Base-by-base conservation (phyloP, 2,797 vertebrate species). In the Sparidentex hasta region DNA sequence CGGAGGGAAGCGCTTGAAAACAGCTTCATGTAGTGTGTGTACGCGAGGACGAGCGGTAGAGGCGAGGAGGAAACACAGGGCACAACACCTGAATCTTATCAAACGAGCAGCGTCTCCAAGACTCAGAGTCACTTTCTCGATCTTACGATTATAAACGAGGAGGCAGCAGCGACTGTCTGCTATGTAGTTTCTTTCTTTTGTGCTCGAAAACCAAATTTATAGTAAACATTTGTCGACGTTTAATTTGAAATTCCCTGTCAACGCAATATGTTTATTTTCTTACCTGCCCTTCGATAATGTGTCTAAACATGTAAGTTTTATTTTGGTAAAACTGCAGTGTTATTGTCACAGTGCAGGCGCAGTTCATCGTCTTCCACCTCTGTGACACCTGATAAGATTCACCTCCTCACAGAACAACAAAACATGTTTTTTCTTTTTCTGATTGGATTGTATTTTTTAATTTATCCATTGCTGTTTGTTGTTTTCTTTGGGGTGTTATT, bases 161-260 rank as follows among this genome's bases (percentile, higher is more conserved):
- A 77, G 64, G 23, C 59, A 1, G 17, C 46, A 20, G 23, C 25
- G 0, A 29, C 38, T 50, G 61, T 50, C 23, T 27, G 14, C 17
- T 0, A 8, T 14, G 27, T 5, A 0, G 17, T 48, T 17, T 2
- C n/a, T 44, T 63, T 23, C 20, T 20, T 46, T 17, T 27, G 57
- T n/a, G 51, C 78, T 82, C 38, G 58, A 4, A 51, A 88, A 85
- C 82, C 83, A 88, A 86, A 89, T 72, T 29, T 23, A 68, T 51
- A 63, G 44, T 82, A 82, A 77, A 65, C n/a, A 86, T 76, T 80
- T 87, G 86, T 87, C 87, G 87, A 80, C 59, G 33, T 70, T 80
- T 41, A 77, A 27, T 33, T 76, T 33, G 23, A 71, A 55, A 46
- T 81, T 88, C 47, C 71, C 56, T 59, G 41, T 81, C 54, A 47